These are phyloP conservation scores for Tiphia femorata DNA, from an alignment of 2,888 invertebrate species.

Conservation along the genomic window DNA sequence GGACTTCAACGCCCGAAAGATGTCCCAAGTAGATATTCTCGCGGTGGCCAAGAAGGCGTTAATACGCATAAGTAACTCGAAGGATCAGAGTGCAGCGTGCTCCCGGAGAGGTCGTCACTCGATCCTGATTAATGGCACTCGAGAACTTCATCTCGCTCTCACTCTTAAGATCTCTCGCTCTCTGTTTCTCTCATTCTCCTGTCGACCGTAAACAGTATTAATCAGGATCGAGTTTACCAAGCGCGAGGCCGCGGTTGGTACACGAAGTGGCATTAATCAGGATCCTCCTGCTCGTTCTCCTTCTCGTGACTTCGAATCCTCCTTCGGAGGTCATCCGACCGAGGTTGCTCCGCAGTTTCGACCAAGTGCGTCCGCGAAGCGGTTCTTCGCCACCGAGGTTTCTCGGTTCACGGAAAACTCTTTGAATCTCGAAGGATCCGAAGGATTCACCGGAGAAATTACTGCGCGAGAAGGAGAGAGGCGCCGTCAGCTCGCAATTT, in stretches of 20 bases:
- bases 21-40: background rate
- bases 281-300: too few relatives aligned
- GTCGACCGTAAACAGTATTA: slow-evolving; percentile 55
- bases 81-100: slow-evolving; percentile 23
- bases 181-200: background rate
- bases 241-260: slow-evolving; percentile 36
- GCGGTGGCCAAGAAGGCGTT: background rate
- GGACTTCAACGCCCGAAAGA: too few relatives aligned
- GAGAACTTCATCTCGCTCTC: slow-evolving; percentile 28
- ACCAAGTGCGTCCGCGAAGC: too few relatives aligned
- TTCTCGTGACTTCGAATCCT: too few relatives aligned
- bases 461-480: too few relatives aligned
- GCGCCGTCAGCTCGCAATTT: too few relatives aligned
- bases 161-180: background rate
- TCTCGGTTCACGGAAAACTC: too few relatives aligned
- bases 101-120: slow-evolving; percentile 46
- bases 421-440: too few relatives aligned
- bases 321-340: too few relatives aligned
- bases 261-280: slow-evolving; percentile 53
- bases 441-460: too few relatives aligned
- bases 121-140: slow-evolving; percentile 56
- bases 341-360: too few relatives aligned
- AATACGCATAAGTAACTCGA: slow-evolving; percentile 11
- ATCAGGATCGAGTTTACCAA: slow-evolving; percentile 57
- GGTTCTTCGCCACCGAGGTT: too few relatives aligned